phyloP scores from a whole-genome alignment of 2,888 invertebrate species.

The Timema cristinae region DNA sequence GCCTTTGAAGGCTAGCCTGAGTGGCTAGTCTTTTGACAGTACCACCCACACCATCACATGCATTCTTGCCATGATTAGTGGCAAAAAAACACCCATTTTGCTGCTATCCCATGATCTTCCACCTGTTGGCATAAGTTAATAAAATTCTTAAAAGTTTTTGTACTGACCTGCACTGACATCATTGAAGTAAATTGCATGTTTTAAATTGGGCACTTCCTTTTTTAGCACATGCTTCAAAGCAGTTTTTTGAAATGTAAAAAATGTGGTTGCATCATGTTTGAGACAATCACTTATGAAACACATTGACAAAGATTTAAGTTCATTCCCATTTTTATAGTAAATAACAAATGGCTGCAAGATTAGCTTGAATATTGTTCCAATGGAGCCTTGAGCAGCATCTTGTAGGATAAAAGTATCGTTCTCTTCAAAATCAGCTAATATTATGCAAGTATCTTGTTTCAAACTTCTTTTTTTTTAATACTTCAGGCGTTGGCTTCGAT shows the following conservation, averaged over 20 bases:
- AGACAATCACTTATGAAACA: background rate
- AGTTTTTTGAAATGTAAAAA: conserved; percentile 11
- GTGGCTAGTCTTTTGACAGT: too few relatives aligned
- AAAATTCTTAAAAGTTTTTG: background rate
- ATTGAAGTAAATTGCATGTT: background rate
- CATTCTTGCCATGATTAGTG: too few relatives aligned
- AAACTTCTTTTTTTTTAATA: background rate
- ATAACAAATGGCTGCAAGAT: too few relatives aligned
- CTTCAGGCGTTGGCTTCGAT: background rate
- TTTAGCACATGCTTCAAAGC: background rate
- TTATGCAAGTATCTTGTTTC: background rate
- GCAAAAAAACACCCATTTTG: too few relatives aligned
- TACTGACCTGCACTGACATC: conserved; percentile 9
- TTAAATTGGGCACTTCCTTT: conserved; percentile 3
- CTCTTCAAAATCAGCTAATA: conserved; percentile 20
- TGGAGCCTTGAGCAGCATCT: conserved; percentile 23
- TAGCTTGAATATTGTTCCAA: conserved; percentile 17
- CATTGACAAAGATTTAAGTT: background rate
- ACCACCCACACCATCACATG: too few relatives aligned
- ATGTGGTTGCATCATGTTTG: background rate
- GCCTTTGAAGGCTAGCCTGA: too few relatives aligned
- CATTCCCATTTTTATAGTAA: too few relatives aligned
- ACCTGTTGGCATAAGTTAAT: too few relatives aligned
- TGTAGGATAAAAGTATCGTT: conserved; percentile 20
- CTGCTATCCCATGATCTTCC: too few relatives aligned